A percentile compares a stretch with the other conserved stretches of the same genome.
phyloP scores from a whole-genome alignment of 2,797 vertebrate genomes.

The Gallirallus australis region DNA sequence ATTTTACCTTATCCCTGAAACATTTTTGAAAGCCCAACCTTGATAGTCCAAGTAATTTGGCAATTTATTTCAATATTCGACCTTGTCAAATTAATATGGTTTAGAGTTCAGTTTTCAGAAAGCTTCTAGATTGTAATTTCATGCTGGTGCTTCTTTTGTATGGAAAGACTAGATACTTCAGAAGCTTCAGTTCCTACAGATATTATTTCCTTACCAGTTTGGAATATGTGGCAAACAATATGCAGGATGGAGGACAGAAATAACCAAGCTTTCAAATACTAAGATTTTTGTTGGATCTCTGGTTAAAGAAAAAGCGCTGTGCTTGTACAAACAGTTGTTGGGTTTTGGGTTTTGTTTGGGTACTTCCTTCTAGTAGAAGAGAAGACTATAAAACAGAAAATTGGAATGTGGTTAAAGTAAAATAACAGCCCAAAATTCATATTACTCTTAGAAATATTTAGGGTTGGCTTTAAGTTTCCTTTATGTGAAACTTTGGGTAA shows the following conservation, averaged over 20 bases:
- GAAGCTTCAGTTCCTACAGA: background rate
- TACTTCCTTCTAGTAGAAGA: background rate
- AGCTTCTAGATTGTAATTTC: background rate
- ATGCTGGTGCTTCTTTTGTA: background rate
- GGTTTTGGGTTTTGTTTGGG: background rate
- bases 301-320: background rate
- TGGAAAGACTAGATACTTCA: background rate
- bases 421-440: background rate
- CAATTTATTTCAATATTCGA: background rate
- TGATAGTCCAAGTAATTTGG: background rate
- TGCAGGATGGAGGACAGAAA: background rate
- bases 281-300: background rate
- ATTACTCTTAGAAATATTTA: background rate
- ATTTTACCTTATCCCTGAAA: constrained; percentile 7
- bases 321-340: background rate
- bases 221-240: background rate
- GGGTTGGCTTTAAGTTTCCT: background rate
- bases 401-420: background rate
- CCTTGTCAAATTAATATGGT: background rate
- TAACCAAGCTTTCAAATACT: background rate
- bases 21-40: background rate
- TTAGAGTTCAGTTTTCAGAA: background rate
- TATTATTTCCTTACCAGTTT: background rate
- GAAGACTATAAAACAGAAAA: background rate
- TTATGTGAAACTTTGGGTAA: background rate